Evolutionary conservation across 2,113 vertebrate genomes (phyloP), one percentile per base, ranked within the genome.

Genomic region (Numida meleagris): DNA sequence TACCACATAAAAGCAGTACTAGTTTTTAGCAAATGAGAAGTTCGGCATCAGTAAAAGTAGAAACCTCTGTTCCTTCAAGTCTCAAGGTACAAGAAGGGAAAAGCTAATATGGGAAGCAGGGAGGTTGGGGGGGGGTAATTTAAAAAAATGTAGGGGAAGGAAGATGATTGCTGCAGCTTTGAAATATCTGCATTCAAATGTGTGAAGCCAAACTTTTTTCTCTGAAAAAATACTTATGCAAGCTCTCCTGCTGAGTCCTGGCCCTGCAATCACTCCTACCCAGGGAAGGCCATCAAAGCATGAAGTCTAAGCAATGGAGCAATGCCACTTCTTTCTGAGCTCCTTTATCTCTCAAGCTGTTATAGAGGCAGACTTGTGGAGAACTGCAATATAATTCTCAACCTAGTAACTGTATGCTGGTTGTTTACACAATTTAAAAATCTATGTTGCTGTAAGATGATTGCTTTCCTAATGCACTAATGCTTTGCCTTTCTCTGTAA

Each of bases 381-480:
- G 93, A 77, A 67, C 77, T 18, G 10, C 86, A 91, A 73, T 24
- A 34, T 25, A 78, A 89, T 34, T 62, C 45, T 84, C 42, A 29
- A 38, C 29, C 27, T 23, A 46, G 19, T 33, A 75, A 10, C 55
- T 70, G 50, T 81, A 58, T 68, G 12, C 61, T 71, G 38, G 42
- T 40, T 75, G n/a, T 57, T 75, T 88, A 78, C 0, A 0, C 48
- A n/a, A 75, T 90, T 92, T 78, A 8, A 75, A 93, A 88, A 71
- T 63, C 43, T 45, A 7, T 80, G 42, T 78, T 93, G 46, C 48
- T 84, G 61, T 78, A 72, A 86, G 75, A 53, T 5, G 5, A 90
- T 48, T 63, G 36, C 61, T 93, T 90, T 86, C 83, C 82, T 93
- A 91, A 90, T 83, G 46, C 10, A 43, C 70, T 71, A 77, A 83